phyloP scores from a whole-genome alignment of 2,888 invertebrate species.

The Dioctria linearis region DNA sequence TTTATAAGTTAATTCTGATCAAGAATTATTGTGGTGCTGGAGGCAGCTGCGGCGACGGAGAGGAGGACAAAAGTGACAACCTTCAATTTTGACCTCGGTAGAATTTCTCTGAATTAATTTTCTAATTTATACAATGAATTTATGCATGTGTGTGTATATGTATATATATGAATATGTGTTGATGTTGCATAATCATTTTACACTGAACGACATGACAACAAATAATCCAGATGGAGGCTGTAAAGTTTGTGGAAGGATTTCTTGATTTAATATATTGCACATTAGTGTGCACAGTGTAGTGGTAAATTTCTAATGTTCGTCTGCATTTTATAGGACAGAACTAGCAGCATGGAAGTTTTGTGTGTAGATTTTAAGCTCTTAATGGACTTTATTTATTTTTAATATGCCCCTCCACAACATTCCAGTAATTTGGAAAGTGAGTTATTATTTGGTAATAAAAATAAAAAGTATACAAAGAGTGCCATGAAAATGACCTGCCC shows the following conservation, averaged over 20 bases:
- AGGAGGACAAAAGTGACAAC: background rate
- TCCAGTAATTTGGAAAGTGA: too few relatives aligned
- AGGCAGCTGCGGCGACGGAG: background rate
- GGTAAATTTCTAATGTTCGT: background rate
- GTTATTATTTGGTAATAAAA: too few relatives aligned
- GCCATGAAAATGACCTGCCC: too few relatives aligned
- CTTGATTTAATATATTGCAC: background rate
- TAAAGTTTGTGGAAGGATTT: background rate
- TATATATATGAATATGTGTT: too few relatives aligned
- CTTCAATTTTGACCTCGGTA: background rate
- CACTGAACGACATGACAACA: background rate
- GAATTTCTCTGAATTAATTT: background rate
- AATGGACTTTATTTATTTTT: background rate
- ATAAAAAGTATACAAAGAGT: too few relatives aligned
- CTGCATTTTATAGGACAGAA: background rate
- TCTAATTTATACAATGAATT: background rate
- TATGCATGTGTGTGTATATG: too few relatives aligned
- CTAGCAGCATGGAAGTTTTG: background rate
- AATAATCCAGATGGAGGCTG: background rate
- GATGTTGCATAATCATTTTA: background rate
- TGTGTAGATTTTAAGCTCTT: background rate
- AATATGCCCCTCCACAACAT: too few relatives aligned
- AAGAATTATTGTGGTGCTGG: too few relatives aligned
- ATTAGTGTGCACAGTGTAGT: background rate
- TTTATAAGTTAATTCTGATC: constrained; percentile 36